Evolutionary conservation across 1,140 invertebrate genomes (phyloP), one percentile per base, ranked within the genome.

Genomic region (Carcinoscorpius rotundicauda): DNA sequence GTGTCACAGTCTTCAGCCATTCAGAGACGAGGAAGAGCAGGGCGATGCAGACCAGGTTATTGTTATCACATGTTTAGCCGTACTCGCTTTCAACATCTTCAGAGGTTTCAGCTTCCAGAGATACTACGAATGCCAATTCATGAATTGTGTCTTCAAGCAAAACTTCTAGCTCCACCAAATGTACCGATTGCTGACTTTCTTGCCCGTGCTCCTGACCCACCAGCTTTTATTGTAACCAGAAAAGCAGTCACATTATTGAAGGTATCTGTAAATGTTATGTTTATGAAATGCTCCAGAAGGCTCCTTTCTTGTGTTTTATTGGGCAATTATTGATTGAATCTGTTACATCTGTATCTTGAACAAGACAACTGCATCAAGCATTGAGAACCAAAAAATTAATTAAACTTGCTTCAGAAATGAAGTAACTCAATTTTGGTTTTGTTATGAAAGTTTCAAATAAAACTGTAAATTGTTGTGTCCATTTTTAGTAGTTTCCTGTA

Each of bases 121-220:
- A 91, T 95, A 69, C 82, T 92, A 56, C 78, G 91, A 65, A 85
- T 88, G 66, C 87, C 91, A 6, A 78, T 95, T 8, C 89, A 91
- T 78, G 93, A 97, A 74, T 77, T 98, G n/a, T 98, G 93, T 74
- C 81, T 98, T 1, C 87, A 91, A 69, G 86, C 90, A 1, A 95
- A 96, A 77, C 82, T 91, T 63, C 78, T 96, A 49, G 86, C 91
- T 5, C 84, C 87, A 0, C 80, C 82, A 3, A 86, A 87, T 71
- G 85, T 83, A 55, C 82, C 85, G 5, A 91, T 97, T 68, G 84
- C 86, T 55, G 86, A 88, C 73, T 94, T 93, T 76, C 74, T 97
- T 11, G 78, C 85, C 9, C 81, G 84, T 77, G 90, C 92, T 4
- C 79, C 93, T 2, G 89, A 97, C 73, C 88, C 92, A 4, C 94